These are phyloP conservation scores for Manis pentadactyla DNA, from an alignment of 2,797 vertebrate genomes.

Conservation along the genomic window DNA sequence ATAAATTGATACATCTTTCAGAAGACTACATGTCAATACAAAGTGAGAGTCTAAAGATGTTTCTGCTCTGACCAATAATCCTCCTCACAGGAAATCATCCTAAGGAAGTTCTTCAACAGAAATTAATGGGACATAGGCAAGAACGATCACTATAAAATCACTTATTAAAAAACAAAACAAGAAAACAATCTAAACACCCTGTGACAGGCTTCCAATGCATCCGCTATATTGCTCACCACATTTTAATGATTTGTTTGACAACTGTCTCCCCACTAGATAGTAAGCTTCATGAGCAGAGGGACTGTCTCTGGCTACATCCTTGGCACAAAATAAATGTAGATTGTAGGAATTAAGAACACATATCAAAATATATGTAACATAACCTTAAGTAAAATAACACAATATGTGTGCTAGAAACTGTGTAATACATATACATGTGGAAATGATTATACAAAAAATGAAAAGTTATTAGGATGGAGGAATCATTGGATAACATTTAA, in stretches of 20 bases:
- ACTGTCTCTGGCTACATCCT: neutral
- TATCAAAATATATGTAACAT: neutral
- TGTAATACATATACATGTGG: neutral
- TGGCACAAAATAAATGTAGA: neutral
- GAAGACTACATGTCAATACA: neutral
- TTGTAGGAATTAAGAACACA: conserved; percentile 47
- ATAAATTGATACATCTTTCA: neutral
- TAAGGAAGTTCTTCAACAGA: conserved; percentile 41
- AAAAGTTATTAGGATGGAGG: conserved; percentile 32
- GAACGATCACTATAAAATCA: neutral
- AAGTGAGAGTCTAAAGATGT: neutral
- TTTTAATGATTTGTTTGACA: conserved; percentile 1
- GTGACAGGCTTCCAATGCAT: neutral
- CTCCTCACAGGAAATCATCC: neutral
- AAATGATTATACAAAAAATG: conserved; percentile 35
- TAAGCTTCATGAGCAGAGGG: neutral
- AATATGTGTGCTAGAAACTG: neutral
- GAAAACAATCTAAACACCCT: neutral
- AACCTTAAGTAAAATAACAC: conserved; percentile 44
- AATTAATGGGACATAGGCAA: conserved; percentile 12
- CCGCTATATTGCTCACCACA: neutral
- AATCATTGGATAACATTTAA: neutral
- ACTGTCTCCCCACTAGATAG: neutral
- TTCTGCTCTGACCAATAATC: conserved; percentile 6
- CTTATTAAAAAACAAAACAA: conserved; percentile 25